Evolutionary conservation across 2,888 invertebrate genomes (phyloP).

Genomic region (Apamea monoglypha): DNA sequence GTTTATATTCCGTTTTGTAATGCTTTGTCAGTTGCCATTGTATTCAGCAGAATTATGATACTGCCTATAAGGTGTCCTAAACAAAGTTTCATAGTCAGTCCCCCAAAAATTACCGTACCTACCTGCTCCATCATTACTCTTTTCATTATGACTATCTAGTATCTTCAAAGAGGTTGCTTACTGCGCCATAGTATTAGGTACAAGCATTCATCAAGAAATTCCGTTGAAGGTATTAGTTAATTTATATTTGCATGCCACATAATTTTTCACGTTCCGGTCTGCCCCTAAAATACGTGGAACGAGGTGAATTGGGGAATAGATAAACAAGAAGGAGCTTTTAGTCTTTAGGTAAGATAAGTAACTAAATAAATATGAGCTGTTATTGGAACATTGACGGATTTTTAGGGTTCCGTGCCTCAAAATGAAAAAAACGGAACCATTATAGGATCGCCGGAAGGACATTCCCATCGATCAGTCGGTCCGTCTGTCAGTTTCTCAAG

Average conservation of each 20-base stretch:
- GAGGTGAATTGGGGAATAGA: conserved; percentile 11
- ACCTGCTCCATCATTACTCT: neutral
- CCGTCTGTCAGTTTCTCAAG: too few species aligned
- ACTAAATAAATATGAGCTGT: neutral
- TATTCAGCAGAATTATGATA: neutral
- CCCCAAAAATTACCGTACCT: neutral
- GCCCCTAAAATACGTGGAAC: conserved; percentile 12
- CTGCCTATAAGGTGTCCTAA: neutral
- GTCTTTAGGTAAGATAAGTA: neutral
- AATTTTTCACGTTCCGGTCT: conserved; percentile 34
- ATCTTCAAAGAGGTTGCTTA: neutral
- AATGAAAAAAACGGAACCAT: too few species aligned
- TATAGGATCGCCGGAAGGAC: too few species aligned
- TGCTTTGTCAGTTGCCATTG: neutral
- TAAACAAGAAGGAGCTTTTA: conserved; percentile 4
- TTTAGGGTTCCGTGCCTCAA: too few species aligned
- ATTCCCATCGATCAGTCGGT: too few species aligned
- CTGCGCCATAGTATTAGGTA: neutral
- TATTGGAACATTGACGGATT: too few species aligned
- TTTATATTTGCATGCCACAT: conserved; percentile 30
- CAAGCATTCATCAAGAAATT: conserved; percentile 19
- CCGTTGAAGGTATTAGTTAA: conserved; percentile 24
- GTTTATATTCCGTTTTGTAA: neutral
- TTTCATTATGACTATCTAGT: neutral
- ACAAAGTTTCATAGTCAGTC: neutral